Conservation (phyloP, 2,113 vertebrate species). For the Sylvietta virens region DNA sequence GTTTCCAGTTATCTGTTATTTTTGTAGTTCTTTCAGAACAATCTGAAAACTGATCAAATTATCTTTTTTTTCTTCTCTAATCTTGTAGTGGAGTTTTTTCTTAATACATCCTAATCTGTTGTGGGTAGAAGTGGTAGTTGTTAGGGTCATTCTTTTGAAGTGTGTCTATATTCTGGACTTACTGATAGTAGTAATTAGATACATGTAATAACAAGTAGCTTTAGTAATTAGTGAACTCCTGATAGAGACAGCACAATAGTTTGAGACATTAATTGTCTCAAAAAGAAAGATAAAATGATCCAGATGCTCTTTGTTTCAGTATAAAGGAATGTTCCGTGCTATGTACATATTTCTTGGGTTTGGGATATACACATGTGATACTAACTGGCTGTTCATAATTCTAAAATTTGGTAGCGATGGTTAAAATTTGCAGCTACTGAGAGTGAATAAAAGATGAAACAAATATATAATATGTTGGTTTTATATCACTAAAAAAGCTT, state of each 20-base stretch:
- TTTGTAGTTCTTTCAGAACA: constrained; percentile 49
- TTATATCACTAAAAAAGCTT: not conserved
- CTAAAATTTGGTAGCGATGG: not conserved
- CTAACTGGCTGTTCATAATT: not conserved
- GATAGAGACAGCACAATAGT: not conserved
- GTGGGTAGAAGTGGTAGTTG: constrained; percentile 11
- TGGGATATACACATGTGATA: not conserved
- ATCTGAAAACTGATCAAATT: constrained; percentile 32
- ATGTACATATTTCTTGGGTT: not conserved
- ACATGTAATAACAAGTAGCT: constrained; percentile 9
- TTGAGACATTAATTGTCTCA: not conserved
- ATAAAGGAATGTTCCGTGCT: not conserved
- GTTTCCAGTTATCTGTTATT: constrained; percentile 37
- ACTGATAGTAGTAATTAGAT: constrained; percentile 45
- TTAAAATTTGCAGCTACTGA: not conserved
- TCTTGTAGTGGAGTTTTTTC: not conserved
- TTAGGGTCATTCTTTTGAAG: constrained; percentile 39
- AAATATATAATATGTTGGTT: not conserved
- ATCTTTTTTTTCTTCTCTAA: not conserved
- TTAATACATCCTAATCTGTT: not conserved
- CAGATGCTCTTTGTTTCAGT: not conserved
- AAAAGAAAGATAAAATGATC: not conserved
- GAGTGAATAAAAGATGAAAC: not conserved
- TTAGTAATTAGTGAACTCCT: constrained; percentile 17
- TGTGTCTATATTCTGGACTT: not conserved